Evolutionary conservation across 1,140 invertebrate genomes (phyloP).

Genomic region (Sesamia nonagrioides): DNA sequence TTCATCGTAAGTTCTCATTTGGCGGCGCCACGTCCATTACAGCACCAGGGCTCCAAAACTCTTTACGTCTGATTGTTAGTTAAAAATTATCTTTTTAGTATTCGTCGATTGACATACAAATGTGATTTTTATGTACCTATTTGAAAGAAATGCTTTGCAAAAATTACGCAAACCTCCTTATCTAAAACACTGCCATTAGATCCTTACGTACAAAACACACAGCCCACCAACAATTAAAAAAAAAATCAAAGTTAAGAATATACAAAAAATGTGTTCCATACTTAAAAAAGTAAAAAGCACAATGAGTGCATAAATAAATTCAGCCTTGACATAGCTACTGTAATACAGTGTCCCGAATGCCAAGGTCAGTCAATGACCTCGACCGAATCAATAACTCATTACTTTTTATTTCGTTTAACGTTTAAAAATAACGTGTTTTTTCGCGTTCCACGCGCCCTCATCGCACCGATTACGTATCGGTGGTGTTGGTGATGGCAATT

Average conservation of each 20-base stretch:
- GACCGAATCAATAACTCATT: constrained; percentile 69
- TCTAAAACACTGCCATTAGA: neutral
- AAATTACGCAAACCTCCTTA: no score
- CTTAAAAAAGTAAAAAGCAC: constrained; percentile 40
- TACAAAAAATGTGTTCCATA: constrained; percentile 33
- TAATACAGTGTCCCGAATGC: constrained; percentile 54
- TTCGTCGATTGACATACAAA: no score
- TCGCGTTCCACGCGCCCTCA: constrained; percentile 54
- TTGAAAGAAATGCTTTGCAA: no score
- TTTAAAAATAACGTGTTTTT: constrained; percentile 67
- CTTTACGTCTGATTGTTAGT: no score
- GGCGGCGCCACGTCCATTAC: no score
- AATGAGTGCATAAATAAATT: constrained; percentile 48
- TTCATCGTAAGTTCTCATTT: no score
- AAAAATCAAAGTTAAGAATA: neutral
- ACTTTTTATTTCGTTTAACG: constrained; percentile 72
- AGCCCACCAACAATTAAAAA: neutral
- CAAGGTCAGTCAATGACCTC: constrained; percentile 60
- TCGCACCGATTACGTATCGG: constrained; percentile 62
- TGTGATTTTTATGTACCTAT: no score
- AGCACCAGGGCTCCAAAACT: no score
- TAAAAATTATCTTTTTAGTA: no score
- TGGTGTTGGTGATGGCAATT: constrained; percentile 56
- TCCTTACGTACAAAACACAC: neutral
- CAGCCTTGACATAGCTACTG: constrained; percentile 61